Conservation (phyloP, 2,888 invertebrate genomes). For the Drosophila emarginata region DNA sequence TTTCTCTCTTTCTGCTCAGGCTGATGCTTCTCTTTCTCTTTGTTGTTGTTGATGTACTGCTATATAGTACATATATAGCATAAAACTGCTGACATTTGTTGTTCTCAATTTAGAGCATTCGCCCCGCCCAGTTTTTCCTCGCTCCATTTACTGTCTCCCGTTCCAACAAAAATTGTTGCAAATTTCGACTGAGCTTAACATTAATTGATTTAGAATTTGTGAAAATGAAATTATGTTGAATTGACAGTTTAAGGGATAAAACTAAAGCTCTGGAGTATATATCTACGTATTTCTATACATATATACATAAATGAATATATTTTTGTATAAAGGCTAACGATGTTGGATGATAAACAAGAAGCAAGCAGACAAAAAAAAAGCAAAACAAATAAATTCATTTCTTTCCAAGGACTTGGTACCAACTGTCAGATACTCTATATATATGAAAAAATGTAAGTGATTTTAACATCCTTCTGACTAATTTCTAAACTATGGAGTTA, state of each 20-base stretch:
- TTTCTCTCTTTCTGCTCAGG: constrained; percentile 8
- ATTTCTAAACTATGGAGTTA: too few species aligned
- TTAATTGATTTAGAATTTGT: constrained; percentile 67
- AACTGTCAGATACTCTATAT: too few species aligned
- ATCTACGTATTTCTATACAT: background rate
- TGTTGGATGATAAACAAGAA: background rate
- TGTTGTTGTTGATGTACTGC: constrained; percentile 40
- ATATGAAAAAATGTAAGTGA: too few species aligned
- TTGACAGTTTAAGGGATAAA: constrained; percentile 50
- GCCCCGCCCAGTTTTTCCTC: background rate
- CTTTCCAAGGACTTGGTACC: background rate
- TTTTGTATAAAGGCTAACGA: constrained; percentile 2
- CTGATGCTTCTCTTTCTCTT: constrained; percentile 19
- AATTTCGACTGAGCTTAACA: constrained; percentile 39
- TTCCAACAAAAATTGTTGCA: constrained; percentile 4
- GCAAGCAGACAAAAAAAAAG: background rate
- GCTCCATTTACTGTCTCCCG: background rate
- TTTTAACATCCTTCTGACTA: too few species aligned
- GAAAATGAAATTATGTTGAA: constrained; percentile 55
- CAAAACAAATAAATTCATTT: background rate
- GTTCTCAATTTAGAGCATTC: constrained; percentile 61
- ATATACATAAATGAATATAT: too few species aligned
- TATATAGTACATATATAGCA: constrained; percentile 33
- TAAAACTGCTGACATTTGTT: constrained; percentile 74
- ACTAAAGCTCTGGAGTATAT: background rate